Base-by-base conservation (phyloP, 2,113 vertebrate genomes). In the Pardalotus punctatus region DNA sequence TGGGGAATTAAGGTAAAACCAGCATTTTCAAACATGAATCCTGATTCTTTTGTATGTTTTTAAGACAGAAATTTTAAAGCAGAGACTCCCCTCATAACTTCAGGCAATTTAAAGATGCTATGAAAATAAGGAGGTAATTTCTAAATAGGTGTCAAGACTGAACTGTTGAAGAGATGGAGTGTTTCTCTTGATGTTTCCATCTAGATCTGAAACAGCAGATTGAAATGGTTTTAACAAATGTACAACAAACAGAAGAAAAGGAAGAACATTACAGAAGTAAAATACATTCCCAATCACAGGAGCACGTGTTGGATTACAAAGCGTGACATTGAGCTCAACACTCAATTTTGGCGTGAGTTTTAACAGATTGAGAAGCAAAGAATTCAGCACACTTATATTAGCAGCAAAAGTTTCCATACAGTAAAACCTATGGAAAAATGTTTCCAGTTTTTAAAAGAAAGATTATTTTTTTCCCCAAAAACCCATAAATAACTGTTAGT, bases 381-480 rank as follows among this genome's bases (percentile, higher is more conserved):
- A 81, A 78, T 51, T 65, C 27, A 70, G 20, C 22, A 57, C 4
- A 18, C 28, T 60, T 36, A 3, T 29, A 47, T 51, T 14, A 51
- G 22, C 27, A 85, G 27, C 21, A 62, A 24, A 72, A 40, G 5
- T 47, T 65, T 51, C 12, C 19, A 42, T 12, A 33, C 24, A 66
- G 23, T 35, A 70, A 70, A 9, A 43, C 6, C 25, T 45, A 54
- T 6, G 14, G 19, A 40, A 11, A 67, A 72, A 23, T 50, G 35
- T 9, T 77, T 54, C 58, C 57, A 67, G 8, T 6, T 31, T 70
- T 83, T 14, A 45, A 72, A 72, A 66, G 33, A 47, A 28, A 3
- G 2, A 56, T 3, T 12, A 5, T 6, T 45, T 47, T 54, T 62
- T 12, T 0, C 3, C 5, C 20, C 3, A 12, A 17, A n/a, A 50